Percentiles rank a stretch among this genome's conserved stretches.
Conservation (phyloP, 2,113 vertebrate genomes). For the Embiotoca jacksoni region DNA sequence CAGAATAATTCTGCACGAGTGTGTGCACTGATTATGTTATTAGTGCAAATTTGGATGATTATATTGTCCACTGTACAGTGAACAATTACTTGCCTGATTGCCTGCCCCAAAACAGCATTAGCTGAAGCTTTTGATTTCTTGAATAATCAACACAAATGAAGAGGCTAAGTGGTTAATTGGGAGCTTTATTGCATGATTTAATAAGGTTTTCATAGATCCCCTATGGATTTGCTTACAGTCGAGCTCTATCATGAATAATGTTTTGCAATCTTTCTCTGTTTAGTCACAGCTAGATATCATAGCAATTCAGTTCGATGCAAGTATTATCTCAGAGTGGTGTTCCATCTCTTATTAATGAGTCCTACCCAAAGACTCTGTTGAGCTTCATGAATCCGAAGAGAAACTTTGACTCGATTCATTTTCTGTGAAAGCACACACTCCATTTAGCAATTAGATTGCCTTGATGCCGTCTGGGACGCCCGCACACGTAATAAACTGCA, state of each 20-base stretch:
- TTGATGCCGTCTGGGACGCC: constrained; percentile 25
- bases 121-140: constrained; percentile 62
- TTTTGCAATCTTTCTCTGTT: constrained; percentile 48
- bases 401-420: constrained; percentile 60
- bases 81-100: constrained; percentile 58
- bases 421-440: constrained; percentile 52
- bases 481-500: constrained; percentile 27
- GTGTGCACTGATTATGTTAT: constrained; percentile 42
- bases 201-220: constrained; percentile 61
- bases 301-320: constrained; percentile 1
- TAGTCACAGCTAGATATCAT: constrained; percentile 50
- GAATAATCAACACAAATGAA: constrained; percentile 60
- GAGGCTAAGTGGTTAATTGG: constrained; percentile 58
- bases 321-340: constrained; percentile 29
- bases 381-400: constrained; percentile 42
- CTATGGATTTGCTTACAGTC: constrained; percentile 50
- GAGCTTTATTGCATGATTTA: constrained; percentile 59
- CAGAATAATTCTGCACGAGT: constrained; percentile 16
- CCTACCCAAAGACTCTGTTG: constrained; percentile 36
- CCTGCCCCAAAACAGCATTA: constrained; percentile 52
- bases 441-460: constrained; percentile 48
- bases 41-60: constrained; percentile 42
- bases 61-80: constrained; percentile 35
- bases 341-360: constrained; percentile 52
- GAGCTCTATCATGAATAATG: constrained; percentile 47